A percentile compares a stretch with the other conserved stretches of the same genome.
Evolutionary conservation across 2,113 vertebrate species (phyloP).

Genomic region (Xenopus laevis): DNA sequence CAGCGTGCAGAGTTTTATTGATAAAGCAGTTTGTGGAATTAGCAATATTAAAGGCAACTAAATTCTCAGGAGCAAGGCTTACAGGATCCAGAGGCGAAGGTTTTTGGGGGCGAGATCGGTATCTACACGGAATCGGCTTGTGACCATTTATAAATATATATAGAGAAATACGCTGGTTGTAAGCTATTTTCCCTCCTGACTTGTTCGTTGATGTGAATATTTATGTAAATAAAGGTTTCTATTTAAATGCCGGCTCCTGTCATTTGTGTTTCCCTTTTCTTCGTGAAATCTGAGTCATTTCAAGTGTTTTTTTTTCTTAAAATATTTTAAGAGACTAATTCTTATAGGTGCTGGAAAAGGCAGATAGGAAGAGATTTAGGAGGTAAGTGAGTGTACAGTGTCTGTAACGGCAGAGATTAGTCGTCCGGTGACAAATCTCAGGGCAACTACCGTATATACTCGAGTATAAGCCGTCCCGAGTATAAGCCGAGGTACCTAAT

Average conservation of each 20-base stretch:
- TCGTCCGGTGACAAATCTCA: too few relatives aligned
- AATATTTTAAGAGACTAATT: too few relatives aligned
- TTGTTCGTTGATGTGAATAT: conserved; percentile 83
- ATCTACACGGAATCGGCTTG: conserved; percentile 51
- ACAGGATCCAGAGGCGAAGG: conserved; percentile 57
- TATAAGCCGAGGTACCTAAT: too few relatives aligned
- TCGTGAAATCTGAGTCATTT: too few relatives aligned
- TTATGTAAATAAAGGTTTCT: conserved; percentile 98
- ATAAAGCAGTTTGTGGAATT: conserved; percentile 50
- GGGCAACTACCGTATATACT: too few relatives aligned
- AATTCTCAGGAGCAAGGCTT: conserved; percentile 67
- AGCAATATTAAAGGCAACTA: conserved; percentile 56
- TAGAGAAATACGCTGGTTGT: conserved; percentile 67
- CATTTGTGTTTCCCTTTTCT: too few relatives aligned
- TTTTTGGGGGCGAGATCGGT: conserved; percentile 45
- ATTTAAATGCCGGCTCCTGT: conserved; percentile 72
- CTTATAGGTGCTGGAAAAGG: too few relatives aligned
- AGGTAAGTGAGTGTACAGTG: too few relatives aligned
- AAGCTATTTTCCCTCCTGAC: conserved; percentile 73
- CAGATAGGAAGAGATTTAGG: too few relatives aligned
- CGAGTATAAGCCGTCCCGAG: too few relatives aligned
- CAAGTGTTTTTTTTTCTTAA: too few relatives aligned
- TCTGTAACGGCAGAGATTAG: too few relatives aligned
- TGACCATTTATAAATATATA: conserved; percentile 46
- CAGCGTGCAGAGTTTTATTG: conserved; percentile 46